Base-by-base conservation (phyloP, 2,888 invertebrate species). In the Norana najaformis region DNA sequence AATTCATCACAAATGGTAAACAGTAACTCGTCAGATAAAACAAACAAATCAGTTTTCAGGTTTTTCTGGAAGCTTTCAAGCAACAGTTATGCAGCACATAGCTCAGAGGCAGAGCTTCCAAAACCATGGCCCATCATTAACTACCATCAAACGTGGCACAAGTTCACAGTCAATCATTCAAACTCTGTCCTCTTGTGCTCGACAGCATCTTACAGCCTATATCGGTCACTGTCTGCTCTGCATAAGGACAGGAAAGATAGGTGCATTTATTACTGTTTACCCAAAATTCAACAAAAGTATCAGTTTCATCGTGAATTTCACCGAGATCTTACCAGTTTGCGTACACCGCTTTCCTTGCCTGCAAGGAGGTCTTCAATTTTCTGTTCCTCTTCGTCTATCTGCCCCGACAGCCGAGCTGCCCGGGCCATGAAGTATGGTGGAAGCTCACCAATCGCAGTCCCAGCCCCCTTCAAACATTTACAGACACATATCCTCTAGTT, bases 361-460 rank as follows among this genome's bases (percentile, higher is more conserved):
- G 35, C 85, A 37, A 94, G 93, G 23, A 95, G 92, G 90, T 94
- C 94, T 91, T 94, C 94, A 39, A 94, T 92, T 91, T 95, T 95
- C 89, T 94, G 93, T 94, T 93, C 93, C 91, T 95, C 94, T 89
- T 94, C 95, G 90, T 96, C 96, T 0, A 95, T 93, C 89, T 95
- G 93, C 1, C 96, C 96, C 4, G 95, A 95, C 69, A 96, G 93
- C 38, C 96, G 93, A 6, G 95, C 95, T 18, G 99, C 98, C 91
- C 98, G 96, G n/a, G 99, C 99, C 98, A 99, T 99, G 95, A 99
- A 99, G 96, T 99, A 99, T 0, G 99, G 99, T 6, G 99, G 99
- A 92, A 99, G 95, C 95, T 99, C 99, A 0, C 99, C 99, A n/a
- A 99, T 96, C 0, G 99, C 99, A 0, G 99, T 99, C 11, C 99